Base-by-base conservation (phyloP, 2,888 invertebrate species). In the Drosophila infuscata region DNA sequence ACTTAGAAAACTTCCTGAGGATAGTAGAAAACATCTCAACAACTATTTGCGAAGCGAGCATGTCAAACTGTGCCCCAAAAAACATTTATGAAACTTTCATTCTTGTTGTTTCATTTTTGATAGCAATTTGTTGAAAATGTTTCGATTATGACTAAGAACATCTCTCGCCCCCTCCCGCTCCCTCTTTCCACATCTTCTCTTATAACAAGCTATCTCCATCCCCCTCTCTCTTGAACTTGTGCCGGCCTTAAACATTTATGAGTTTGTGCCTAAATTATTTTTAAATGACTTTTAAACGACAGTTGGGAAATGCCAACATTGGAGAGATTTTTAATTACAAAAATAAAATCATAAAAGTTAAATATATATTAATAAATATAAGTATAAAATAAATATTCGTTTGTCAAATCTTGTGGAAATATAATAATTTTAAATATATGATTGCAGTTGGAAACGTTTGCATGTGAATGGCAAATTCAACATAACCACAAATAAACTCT, bases 1-100 rank as follows among this genome's bases (percentile, higher is more conserved):
- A 87, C 76, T 86, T 86, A 81, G 77, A 77, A 66, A 79, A 79
- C 76, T 79, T 76, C 66, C 51, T 43, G 38, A 3, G 43, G 41
- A n/a, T 0, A 7, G 6, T 7, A 11, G n/a, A 25, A 41, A 62
- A 57, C 70, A 64, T 74, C 64, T 74, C 46, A 49, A 49, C 59
- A 57, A 61, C 64, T 56, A 57, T n/a, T 56, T 74, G 60, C 33
- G 49, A 63, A 29, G 30, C 33, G 11, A 25, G 62, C 51, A 64
- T 46, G 61, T 64, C 67, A 68, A 81, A 81, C 70, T 67, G 63
- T 74, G 65, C 53, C 41, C 59, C 71, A 65, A 63, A 56, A 60
- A 65, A 69, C 83, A 83, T 81, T 81, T 77, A 73, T 81, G 79
- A 69, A 54, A 74, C 38, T 35, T 57, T 43, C 15, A 30, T 41